Evolutionary conservation across 1,140 invertebrate genomes (phyloP).

Genomic region (Lucilia sericata): DNA sequence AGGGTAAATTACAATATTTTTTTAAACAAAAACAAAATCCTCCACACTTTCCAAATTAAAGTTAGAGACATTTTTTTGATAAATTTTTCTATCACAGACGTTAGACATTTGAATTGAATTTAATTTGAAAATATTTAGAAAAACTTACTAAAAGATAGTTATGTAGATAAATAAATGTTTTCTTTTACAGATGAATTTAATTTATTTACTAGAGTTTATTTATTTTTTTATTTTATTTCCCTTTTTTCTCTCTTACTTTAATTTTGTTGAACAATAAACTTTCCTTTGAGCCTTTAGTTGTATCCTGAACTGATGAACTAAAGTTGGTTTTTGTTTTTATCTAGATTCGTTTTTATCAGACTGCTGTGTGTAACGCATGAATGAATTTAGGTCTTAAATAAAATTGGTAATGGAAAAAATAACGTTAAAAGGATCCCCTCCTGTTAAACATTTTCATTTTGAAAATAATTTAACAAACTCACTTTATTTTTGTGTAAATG

Average conservation of each 20-base stretch:
- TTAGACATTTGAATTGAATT: not conserved
- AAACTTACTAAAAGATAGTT: not conserved
- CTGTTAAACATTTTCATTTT: not conserved
- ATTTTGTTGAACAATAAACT: slow-evolving; percentile 12
- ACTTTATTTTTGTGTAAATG: not conserved
- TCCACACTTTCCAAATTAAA: slow-evolving; percentile 6
- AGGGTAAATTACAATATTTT: slow-evolving; percentile 14
- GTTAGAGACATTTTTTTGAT: not conserved
- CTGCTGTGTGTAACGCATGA: slow-evolving; percentile 40
- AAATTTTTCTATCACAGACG: not conserved
- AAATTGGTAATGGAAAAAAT: slow-evolving; percentile 9
- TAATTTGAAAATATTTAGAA: not conserved
- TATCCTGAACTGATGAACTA: slow-evolving; percentile 33
- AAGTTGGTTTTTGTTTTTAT: slow-evolving; percentile 26
- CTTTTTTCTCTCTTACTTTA: not conserved
- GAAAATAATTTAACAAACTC: not conserved
- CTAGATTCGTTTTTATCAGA: slow-evolving; percentile 18
- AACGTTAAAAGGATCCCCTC: not conserved
- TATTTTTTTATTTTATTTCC: not conserved
- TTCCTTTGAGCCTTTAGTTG: not conserved
- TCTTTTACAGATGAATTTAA: not conserved
- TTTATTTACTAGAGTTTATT: not conserved
- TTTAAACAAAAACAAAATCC: not conserved
- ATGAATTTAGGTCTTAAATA: slow-evolving; percentile 42
- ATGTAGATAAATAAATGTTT: not conserved